Conservation (phyloP, 2,113 vertebrate species). For the Menura novaehollandiae region DNA sequence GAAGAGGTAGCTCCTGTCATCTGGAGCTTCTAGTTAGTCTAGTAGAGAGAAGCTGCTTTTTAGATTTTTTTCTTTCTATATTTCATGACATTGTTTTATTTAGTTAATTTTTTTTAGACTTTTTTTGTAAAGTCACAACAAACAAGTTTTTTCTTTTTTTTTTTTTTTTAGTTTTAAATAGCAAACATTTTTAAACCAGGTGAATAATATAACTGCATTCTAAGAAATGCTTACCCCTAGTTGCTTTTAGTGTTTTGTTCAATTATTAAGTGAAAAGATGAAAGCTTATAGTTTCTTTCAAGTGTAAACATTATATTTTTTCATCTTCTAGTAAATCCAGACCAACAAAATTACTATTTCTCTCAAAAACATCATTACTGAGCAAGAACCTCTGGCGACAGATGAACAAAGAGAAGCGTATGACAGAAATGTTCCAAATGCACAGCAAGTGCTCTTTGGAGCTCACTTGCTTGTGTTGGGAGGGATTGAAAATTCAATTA, state of each 20-base stretch:
- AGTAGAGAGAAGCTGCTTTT: conserved; percentile 69
- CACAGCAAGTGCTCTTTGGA: conserved; percentile 56
- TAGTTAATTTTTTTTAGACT: not conserved
- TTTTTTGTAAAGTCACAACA: conserved; percentile 63
- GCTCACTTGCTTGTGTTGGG: conserved; percentile 51
- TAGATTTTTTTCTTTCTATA: not conserved
- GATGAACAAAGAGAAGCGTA: conserved; percentile 64
- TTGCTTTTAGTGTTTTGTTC: conserved; percentile 68
- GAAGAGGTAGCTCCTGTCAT: conserved; percentile 37
- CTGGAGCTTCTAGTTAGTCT: conserved; percentile 56
- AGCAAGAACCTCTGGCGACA: conserved; percentile 71
- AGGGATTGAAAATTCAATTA: conserved; percentile 64
- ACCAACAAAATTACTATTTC: conserved; percentile 55
- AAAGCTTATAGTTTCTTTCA: conserved; percentile 67
- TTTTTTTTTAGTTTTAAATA: conserved; percentile 29
- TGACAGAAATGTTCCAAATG: conserved; percentile 61
- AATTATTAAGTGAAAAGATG: conserved; percentile 67
- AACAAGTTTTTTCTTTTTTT: not conserved
- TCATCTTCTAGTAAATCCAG: conserved; percentile 66
- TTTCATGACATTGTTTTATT: conserved; percentile 57
- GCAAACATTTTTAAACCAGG: conserved; percentile 65
- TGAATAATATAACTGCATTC: conserved; percentile 69
- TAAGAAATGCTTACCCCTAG: conserved; percentile 62
- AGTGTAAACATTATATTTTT: conserved; percentile 59
- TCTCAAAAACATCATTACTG: conserved; percentile 67